Percentiles rank a stretch among this genome's conserved stretches.
Evolutionary conservation across 2,888 invertebrate genomes (phyloP).

Genomic region (Napeogenes sylphis): DNA sequence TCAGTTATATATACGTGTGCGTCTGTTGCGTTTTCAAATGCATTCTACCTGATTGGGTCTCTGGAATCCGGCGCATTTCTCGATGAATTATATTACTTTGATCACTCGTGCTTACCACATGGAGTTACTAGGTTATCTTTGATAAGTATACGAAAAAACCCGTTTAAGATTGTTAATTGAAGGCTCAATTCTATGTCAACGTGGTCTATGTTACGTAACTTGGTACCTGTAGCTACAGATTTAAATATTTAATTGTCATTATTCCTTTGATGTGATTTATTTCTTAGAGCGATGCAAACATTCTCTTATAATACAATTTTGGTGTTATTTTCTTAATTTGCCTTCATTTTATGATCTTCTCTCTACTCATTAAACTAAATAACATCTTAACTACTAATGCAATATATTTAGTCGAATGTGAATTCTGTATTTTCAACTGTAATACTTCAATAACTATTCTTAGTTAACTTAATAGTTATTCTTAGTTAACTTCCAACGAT

Average conservation of each 20-base stretch:
- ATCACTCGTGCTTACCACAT: not conserved
- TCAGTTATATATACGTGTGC: constrained; percentile 36
- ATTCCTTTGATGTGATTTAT: not conserved
- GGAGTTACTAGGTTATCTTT: not conserved
- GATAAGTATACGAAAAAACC: not conserved
- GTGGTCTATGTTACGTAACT: not conserved
- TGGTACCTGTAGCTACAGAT: not conserved
- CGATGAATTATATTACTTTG: constrained; percentile 9
- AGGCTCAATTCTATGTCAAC: not conserved
- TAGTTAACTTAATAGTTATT: no score
- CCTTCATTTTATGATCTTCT: no score
- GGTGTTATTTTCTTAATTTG: no score
- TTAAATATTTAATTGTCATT: not conserved
- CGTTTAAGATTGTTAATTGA: not conserved
- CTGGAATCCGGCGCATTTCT: constrained; percentile 44
- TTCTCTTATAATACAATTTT: no score
- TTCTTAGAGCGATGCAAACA: not conserved
- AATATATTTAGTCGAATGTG: no score
- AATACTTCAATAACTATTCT: no score
- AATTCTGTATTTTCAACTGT: no score
- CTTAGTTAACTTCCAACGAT: no score
- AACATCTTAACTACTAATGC: no score
- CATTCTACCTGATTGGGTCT: constrained; percentile 52
- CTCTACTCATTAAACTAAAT: no score
- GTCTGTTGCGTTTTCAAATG: constrained; percentile 54